phyloP scores from a whole-genome alignment of 2,888 invertebrate genomes.

The Toxonevra muliebris region DNA sequence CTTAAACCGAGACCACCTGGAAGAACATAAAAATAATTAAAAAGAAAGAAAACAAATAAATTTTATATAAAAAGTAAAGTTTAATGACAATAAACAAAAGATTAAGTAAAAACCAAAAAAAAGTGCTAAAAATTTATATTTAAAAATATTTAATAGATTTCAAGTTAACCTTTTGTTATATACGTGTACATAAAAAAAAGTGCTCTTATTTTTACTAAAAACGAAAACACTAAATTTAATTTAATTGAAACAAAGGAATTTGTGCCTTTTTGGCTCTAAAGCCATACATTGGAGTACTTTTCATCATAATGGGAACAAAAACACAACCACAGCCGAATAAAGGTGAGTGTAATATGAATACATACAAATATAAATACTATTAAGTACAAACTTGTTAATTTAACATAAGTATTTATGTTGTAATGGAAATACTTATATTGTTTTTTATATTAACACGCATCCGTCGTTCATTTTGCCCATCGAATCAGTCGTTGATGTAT shows the following conservation, averaged over 20 bases:
- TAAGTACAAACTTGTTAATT: no score
- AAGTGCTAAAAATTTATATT: constrained; percentile 22
- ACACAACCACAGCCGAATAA: constrained; percentile 58
- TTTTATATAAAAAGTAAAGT: constrained; percentile 17
- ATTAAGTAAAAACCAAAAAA: constrained; percentile 7
- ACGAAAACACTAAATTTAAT: constrained; percentile 5
- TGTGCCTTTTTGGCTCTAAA: constrained; percentile 1
- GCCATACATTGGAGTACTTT: constrained; percentile 5
- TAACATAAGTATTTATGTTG: no score
- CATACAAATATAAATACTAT: no score
- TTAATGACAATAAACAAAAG: constrained; percentile 9
- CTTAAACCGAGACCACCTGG: constrained; percentile 58
- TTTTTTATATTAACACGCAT: no score
- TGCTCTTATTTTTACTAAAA: constrained; percentile 36
- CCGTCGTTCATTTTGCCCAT: no score
- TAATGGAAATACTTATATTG: no score
- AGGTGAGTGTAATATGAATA: constrained; percentile 46
- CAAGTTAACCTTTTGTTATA: constrained; percentile 16
- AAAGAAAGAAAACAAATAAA: constrained; percentile 33
- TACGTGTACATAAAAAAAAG: constrained; percentile 27
- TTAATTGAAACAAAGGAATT: constrained; percentile 10
- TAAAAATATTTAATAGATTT: constrained; percentile 20
- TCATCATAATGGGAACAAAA: constrained; percentile 59
- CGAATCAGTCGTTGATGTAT: no score
- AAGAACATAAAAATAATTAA: constrained; percentile 30